Evolutionary conservation across 2,888 invertebrate species (phyloP).

Genomic region (Diloba caeruleocephala): DNA sequence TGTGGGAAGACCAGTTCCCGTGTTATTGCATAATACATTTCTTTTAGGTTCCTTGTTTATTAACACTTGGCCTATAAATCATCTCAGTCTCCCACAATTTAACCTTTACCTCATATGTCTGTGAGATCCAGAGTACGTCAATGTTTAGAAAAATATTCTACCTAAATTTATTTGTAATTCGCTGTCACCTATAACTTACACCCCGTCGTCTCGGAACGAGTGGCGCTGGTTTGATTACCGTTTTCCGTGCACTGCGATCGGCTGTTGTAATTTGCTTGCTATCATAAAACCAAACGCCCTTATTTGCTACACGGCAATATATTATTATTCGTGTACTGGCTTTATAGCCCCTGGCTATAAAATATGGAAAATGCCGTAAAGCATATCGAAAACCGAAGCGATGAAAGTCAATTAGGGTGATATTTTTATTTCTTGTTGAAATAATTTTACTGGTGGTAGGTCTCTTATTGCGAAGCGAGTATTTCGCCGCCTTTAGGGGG

Average conservation of each 20-base stretch:
- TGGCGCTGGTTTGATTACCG: slow-evolving; percentile 73
- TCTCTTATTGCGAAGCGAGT: too few relatives aligned
- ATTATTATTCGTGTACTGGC: slow-evolving; percentile 51
- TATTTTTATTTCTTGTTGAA: slow-evolving; percentile 7
- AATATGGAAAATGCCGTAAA: slow-evolving; percentile 32
- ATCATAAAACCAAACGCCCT: slow-evolving; percentile 70
- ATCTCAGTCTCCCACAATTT: too few relatives aligned
- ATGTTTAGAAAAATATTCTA: too few relatives aligned
- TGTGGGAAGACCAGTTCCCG: too few relatives aligned
- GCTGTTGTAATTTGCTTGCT: slow-evolving; percentile 75
- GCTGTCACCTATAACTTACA: slow-evolving; percentile 25
- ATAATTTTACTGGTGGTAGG: too few relatives aligned
- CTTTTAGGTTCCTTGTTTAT: too few relatives aligned
- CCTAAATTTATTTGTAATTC: background rate
- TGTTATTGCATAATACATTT: too few relatives aligned
- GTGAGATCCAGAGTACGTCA: too few relatives aligned
- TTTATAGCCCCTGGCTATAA: slow-evolving; percentile 40
- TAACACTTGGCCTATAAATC: too few relatives aligned
- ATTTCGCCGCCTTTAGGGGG: too few relatives aligned
- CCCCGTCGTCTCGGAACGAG: slow-evolving; percentile 47
- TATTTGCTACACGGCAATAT: slow-evolving; percentile 63
- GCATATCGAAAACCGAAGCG: slow-evolving; percentile 22
- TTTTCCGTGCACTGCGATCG: slow-evolving; percentile 77
- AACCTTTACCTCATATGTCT: too few relatives aligned
- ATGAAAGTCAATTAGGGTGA: slow-evolving; percentile 9